A percentile compares a stretch with the other conserved stretches of the same genome.
phyloP scores from a whole-genome alignment of 1,140 invertebrate species.

The Trichoplusia ni region DNA sequence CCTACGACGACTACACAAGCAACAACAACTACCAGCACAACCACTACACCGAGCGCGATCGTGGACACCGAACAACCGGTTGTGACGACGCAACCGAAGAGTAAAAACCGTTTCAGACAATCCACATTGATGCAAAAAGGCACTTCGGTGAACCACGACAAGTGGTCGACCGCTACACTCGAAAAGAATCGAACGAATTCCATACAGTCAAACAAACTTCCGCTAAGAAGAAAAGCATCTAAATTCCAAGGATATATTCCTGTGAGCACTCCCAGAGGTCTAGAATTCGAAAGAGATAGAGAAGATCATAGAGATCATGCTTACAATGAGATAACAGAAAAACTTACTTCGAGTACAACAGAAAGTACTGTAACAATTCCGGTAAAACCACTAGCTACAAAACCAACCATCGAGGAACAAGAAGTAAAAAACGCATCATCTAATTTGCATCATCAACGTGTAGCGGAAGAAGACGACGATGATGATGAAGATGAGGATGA shows the following conservation, averaged over 20 bases:
- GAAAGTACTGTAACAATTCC: background rate
- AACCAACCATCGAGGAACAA: constrained; percentile 34
- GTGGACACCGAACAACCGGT: constrained; percentile 19
- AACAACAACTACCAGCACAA: constrained; percentile 27
- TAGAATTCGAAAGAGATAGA: constrained; percentile 39
- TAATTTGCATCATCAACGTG: constrained; percentile 29
- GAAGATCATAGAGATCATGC: constrained; percentile 44
- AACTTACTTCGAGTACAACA: background rate
- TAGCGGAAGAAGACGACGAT: constrained; percentile 34
- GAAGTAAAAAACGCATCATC: constrained; percentile 29
- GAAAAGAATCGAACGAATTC: constrained; percentile 52
- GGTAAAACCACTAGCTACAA: constrained; percentile 16
- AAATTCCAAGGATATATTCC: constrained; percentile 70
- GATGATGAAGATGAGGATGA: constrained; percentile 35
- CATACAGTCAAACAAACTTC: constrained; percentile 34
- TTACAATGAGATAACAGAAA: background rate
- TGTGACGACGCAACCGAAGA: constrained; percentile 50
- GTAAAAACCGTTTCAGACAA: constrained; percentile 68
- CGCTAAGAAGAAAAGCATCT: constrained; percentile 63
- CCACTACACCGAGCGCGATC: constrained; percentile 38
- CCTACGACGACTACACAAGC: constrained; percentile 42
- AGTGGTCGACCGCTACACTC: constrained; percentile 50
- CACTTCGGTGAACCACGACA: constrained; percentile 73
- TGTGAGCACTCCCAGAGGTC: constrained; percentile 43
- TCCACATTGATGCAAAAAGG: constrained; percentile 70